Conservation (phyloP, 2,888 invertebrate species). For the Platerodrilus igneus region DNA sequence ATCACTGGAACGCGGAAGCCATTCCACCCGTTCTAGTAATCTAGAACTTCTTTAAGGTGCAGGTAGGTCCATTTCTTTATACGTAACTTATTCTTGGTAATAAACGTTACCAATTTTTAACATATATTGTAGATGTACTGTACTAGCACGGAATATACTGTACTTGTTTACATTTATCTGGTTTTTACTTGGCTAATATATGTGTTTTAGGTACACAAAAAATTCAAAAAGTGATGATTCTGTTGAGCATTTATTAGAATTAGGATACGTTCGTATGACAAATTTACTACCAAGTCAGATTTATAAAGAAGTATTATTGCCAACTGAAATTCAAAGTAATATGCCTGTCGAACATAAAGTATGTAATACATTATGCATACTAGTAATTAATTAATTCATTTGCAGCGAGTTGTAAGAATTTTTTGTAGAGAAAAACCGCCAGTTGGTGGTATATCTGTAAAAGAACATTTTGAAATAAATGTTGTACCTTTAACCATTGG, state of each 20-base stretch:
- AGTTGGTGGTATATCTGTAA: slow-evolving; percentile 98
- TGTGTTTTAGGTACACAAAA: slow-evolving; percentile 83
- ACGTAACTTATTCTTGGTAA: no score
- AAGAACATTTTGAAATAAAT: slow-evolving; percentile 98
- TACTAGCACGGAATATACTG: no score
- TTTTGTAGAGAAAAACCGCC: slow-evolving; percentile 95
- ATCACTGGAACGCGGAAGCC: no score
- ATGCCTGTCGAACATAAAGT: slow-evolving; percentile 87
- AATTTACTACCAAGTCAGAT: slow-evolving; percentile 92
- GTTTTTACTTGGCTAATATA: slow-evolving; percentile 6
- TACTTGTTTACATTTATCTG: no score
- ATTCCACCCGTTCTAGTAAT: no score
- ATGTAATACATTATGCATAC: slow-evolving; percentile 8
- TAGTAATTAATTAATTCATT: slow-evolving; percentile 13
- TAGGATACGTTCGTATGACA: slow-evolving; percentile 93
- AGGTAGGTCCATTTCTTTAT: no score
- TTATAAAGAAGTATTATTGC: slow-evolving; percentile 82
- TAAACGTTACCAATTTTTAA: no score
- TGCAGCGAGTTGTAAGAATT: slow-evolving; percentile 77
- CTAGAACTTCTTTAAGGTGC: no score
- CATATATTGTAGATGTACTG: no score
- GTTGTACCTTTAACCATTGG: slow-evolving; percentile 90
- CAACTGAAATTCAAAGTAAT: slow-evolving; percentile 74
- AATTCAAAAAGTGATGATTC: slow-evolving; percentile 95
- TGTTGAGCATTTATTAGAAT: slow-evolving; percentile 92